Conservation (phyloP, 2,797 vertebrate species). For the Aldrovandia affinis region DNA sequence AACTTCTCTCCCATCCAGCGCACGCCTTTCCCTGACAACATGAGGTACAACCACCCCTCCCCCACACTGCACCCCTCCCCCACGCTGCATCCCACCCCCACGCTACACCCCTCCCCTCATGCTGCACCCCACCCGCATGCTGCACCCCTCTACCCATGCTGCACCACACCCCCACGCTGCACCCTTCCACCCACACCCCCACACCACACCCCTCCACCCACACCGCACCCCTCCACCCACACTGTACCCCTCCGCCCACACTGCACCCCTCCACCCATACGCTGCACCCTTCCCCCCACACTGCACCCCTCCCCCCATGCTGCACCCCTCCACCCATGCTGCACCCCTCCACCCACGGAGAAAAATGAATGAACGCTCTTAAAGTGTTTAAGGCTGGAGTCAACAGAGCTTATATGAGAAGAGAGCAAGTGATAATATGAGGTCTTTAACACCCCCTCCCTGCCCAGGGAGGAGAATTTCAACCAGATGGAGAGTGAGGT, state of each 20-base stretch:
- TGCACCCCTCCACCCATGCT: no score
- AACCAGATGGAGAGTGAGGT: slow-evolving; percentile 73
- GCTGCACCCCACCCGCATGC: no score
- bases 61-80: background rate
- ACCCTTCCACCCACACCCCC: background rate
- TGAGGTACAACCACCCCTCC: slow-evolving; percentile 63
- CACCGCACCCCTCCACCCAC: no score
- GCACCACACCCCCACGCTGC: no score
- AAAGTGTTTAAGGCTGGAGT: background rate
- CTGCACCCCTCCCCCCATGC: no score
- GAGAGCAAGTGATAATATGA: background rate
- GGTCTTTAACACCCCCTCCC: background rate
- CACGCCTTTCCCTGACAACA: slow-evolving; percentile 70
- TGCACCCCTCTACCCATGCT: no score
- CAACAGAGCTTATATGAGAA: background rate
- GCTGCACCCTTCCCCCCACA: no score
- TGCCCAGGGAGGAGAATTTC: slow-evolving; percentile 80
- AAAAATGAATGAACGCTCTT: no score
- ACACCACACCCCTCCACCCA: no score
- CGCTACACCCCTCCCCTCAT: slow-evolving; percentile 26
- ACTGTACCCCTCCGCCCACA: no score
- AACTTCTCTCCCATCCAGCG: slow-evolving; percentile 77
- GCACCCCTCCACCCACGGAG: no score
- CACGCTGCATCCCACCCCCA: background rate
- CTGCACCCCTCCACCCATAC: no score